Evolutionary conservation across 2,797 vertebrate genomes (phyloP), one percentile per base, ranked within the genome.

Genomic region (Arnoldichthys spilopterus): DNA sequence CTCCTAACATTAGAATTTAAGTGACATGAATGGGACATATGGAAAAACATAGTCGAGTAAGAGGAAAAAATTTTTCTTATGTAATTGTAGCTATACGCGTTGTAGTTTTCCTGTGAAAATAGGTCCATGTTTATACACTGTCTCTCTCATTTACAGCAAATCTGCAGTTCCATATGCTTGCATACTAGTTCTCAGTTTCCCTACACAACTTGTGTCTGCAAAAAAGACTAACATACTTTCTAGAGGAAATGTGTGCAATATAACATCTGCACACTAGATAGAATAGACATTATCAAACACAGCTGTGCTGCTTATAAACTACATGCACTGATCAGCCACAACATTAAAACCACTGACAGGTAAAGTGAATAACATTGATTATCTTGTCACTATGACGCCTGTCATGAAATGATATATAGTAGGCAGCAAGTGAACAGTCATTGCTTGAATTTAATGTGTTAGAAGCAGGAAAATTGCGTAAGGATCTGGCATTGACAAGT

Each of bases 131-230:
- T 68, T 68, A n/a, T n/a, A n/a, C n/a, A 16, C 43, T 16, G 22
- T 28, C 22, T 64, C 24, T 68, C 40, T 61, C 58, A 26, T 28
- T 51, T 51, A 26, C 66, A 69, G 45, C 66, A 69, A 51, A 51
- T 70, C 53, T 70, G 20, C 16, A 11, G 20, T 22, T 70, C 67
- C 28, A 70, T 53, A 70, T 53, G 67, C 45, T 69, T 51, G 30
- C 16, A 32, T 69, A 51, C 24, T 68, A 34, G 15, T 53, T 70
- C 22, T n/a, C 28, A 6, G 47, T 53, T 47, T 51, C 13, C 30
- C 40, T 69, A 24, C 28, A 70, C 67, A 32, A 20, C 26, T 43
- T 69, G 47, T 51, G 26, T 28, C 45, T 69, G 66, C 66, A 49
- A 49, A 69, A 49, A 26, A 68, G 43, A 49, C 24, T 9, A 6